Conservation (phyloP, 2,113 vertebrate species). For the Oncorhynchus masou region DNA sequence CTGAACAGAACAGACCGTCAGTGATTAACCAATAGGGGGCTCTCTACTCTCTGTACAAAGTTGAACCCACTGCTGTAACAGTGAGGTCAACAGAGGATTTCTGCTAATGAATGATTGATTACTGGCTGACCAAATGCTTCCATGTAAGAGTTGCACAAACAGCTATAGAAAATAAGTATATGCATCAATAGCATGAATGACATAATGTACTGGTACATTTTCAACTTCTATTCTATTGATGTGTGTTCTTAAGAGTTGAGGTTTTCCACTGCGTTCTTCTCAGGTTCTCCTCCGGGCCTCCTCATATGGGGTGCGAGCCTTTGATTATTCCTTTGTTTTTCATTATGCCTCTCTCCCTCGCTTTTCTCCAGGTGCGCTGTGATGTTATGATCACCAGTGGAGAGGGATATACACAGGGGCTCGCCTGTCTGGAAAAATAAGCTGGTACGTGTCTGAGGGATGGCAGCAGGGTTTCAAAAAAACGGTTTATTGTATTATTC, state of each 20-base stretch:
- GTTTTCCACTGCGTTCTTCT: not conserved
- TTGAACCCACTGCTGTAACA: not conserved
- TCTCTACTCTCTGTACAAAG: not conserved
- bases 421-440: slow-evolving; percentile 68
- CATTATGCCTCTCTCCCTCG: slow-evolving; percentile 33
- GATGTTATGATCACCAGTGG: slow-evolving; percentile 77
- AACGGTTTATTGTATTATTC: slow-evolving; percentile 78
- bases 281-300: slow-evolving; percentile 29
- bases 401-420: slow-evolving; percentile 78
- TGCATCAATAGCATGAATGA: not conserved
- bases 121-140: too few relatives aligned
- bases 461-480: slow-evolving; percentile 65
- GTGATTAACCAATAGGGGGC: not conserved
- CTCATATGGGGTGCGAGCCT: slow-evolving; percentile 25
- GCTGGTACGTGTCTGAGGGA: slow-evolving; percentile 65
- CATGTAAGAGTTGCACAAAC: not conserved
- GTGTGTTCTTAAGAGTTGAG: not conserved
- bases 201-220: not conserved
- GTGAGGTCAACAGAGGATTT: too few relatives aligned
- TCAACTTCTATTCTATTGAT: not conserved
- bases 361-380: slow-evolving; percentile 78
- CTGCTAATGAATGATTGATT: too few relatives aligned
- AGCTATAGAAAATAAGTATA: not conserved
- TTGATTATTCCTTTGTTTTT: slow-evolving; percentile 58
- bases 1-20: not conserved